Evolutionary conservation across 1,140 invertebrate genomes (phyloP).

Genomic region (Prorops nasuta): DNA sequence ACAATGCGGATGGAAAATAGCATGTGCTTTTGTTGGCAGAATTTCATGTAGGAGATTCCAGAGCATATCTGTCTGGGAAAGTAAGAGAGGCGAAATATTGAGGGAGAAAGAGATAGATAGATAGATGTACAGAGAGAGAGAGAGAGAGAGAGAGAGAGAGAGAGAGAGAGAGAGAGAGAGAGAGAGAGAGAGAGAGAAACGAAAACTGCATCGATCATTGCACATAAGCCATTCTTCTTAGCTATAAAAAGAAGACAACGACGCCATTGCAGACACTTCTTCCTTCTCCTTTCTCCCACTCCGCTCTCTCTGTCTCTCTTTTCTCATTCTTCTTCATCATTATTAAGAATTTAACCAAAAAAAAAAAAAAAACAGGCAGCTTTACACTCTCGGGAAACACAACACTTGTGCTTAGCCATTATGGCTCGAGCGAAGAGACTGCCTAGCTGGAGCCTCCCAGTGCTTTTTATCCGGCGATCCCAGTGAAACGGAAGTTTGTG

Average conservation of each 20-base stretch:
- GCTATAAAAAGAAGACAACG: neutral
- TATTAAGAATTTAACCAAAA: no score
- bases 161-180: conserved; percentile 9
- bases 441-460: neutral
- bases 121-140: neutral
- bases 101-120: neutral
- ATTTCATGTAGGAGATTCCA: neutral
- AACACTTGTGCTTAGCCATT: neutral
- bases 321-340: neutral
- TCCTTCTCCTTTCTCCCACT: neutral
- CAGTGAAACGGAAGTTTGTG: no score
- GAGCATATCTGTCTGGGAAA: neutral
- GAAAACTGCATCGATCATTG: neutral
- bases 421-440: neutral
- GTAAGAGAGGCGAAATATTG: neutral
- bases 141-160: neutral
- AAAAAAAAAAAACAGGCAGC: no score
- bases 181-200: neutral
- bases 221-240: no score
- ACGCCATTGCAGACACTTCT: conserved; percentile 9
- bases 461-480: no score
- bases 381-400: no score
- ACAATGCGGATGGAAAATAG: no score
- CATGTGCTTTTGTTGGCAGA: no score
- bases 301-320: neutral